Base-by-base conservation (phyloP, 2,797 vertebrate genomes). In the Anguilla pacifica region DNA sequence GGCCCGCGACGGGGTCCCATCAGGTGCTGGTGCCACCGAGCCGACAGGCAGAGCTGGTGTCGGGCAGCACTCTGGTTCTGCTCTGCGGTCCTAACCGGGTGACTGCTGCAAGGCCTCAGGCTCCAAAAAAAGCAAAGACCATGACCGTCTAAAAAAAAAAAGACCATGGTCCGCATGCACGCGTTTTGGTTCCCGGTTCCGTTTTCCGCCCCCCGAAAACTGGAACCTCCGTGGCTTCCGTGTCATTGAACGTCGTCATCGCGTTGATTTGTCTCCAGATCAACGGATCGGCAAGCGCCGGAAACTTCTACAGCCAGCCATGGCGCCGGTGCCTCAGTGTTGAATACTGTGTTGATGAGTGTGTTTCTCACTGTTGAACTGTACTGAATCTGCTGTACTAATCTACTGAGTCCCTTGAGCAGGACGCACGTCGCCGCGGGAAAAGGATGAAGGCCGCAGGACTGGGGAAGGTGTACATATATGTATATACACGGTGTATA, bases 401-500 rank as follows among this genome's bases (percentile, higher is more conserved):
- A 89, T 43, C 57, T 11, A 13, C 55, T 15, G 35, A 86, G 86
- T 43, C 59, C 84, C 86, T 86, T 72, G 55, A 84, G 74, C 53
- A 86, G 74, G 46, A 86, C 10, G 10, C 72, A 35, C 59, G 39
- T 25, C 53, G 67, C 25, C 67, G 49, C 84, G 59, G 77, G 61
- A 64, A 89, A 35, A 51, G 86, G 51, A 84, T 1, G 31, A 74
- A 46, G 57, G 49, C 79, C 28, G 7, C 43, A 64, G 85, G 87
- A 77, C 86, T 57, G 90, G 72, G 91, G 88, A 92, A 92, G 89
- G 70, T 92, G 91, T 90, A 92, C 91, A 92, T 85, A 87, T 89
- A 91, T 85, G 86, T 90, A 88, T 85, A 85, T 51, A 89, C 83
- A 87, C 49, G 70, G 84, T 86, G 55, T 74, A 86, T 84, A 77